Evolutionary conservation across 2,888 invertebrate genomes (phyloP).

Genomic region (Polyommatus iphigenia): DNA sequence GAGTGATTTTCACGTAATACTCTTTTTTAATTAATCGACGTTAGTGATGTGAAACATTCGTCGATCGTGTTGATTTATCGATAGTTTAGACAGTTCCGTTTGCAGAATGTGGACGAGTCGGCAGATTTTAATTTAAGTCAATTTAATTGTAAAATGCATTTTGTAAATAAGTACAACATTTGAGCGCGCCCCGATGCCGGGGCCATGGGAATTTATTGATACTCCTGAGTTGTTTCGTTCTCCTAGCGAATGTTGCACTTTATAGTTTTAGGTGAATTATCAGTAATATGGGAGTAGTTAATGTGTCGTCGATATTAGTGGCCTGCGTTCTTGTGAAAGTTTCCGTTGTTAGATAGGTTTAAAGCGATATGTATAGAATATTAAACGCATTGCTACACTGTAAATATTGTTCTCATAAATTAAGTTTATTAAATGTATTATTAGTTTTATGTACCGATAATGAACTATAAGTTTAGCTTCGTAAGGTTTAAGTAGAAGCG

Average conservation of each 20-base stretch:
- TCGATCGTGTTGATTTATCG: slow-evolving; percentile 34
- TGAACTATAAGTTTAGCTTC: slow-evolving; percentile 69
- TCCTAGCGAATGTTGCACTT: slow-evolving; percentile 77
- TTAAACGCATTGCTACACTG: slow-evolving; percentile 68
- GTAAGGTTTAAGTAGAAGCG: slow-evolving; percentile 63
- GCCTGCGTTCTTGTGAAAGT: slow-evolving; percentile 72
- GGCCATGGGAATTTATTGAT: slow-evolving; percentile 74
- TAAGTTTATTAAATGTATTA: slow-evolving; percentile 75
- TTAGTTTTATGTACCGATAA: slow-evolving; percentile 61
- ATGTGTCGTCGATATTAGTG: slow-evolving; percentile 74
- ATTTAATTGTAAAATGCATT: slow-evolving; percentile 67
- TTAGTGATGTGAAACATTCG: slow-evolving; percentile 38
- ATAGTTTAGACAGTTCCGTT: slow-evolving; percentile 34
- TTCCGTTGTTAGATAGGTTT: slow-evolving; percentile 77
- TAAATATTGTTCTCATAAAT: slow-evolving; percentile 77
- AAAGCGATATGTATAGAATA: slow-evolving; percentile 73
- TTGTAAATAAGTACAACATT: slow-evolving; percentile 76
- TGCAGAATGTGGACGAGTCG: slow-evolving; percentile 36
- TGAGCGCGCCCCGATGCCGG: slow-evolving; percentile 57
- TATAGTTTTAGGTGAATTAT: slow-evolving; percentile 69
- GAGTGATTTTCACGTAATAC: slow-evolving; percentile 45
- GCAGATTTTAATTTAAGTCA: slow-evolving; percentile 43
- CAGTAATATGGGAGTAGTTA: slow-evolving; percentile 71
- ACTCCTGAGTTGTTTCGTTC: slow-evolving; percentile 72
- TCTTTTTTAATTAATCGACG: slow-evolving; percentile 37